Conservation (phyloP, 2,113 vertebrate genomes). For the Amia ocellicauda region DNA sequence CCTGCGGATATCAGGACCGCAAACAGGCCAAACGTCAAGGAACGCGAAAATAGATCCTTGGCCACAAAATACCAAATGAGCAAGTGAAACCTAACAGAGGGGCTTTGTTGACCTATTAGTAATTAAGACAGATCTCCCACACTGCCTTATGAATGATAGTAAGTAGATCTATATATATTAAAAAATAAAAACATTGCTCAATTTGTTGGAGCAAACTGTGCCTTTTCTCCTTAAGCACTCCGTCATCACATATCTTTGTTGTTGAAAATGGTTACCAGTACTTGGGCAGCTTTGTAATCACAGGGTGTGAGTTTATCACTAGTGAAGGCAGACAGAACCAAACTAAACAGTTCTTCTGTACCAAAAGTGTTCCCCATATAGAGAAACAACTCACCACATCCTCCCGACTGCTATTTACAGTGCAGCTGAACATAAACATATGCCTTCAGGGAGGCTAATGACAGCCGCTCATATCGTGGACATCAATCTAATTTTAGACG, state of each 20-base stretch:
- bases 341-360: background rate
- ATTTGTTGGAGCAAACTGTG: too few relatives aligned
- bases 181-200: too few relatives aligned
- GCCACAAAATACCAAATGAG: too few relatives aligned
- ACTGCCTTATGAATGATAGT: too few relatives aligned
- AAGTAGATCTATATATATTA: too few relatives aligned
- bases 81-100: too few relatives aligned
- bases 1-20: constrained; percentile 58
- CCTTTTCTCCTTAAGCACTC: too few relatives aligned
- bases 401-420: constrained; percentile 11
- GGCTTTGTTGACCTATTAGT: too few relatives aligned
- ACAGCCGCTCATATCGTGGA: constrained; percentile 3
- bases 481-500: constrained; percentile 5
- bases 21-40: too few relatives aligned
- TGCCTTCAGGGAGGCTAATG: constrained; percentile 5
- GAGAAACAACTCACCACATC: constrained; percentile 5
- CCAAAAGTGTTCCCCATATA: background rate
- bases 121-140: too few relatives aligned
- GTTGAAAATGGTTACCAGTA: background rate
- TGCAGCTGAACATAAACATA: background rate
- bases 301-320: constrained; percentile 1
- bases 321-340: background rate
- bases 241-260: too few relatives aligned
- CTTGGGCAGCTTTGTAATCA: background rate
- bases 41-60: background rate